Conservation (phyloP, 2,113 vertebrate species). For the Indicator maculatus region DNA sequence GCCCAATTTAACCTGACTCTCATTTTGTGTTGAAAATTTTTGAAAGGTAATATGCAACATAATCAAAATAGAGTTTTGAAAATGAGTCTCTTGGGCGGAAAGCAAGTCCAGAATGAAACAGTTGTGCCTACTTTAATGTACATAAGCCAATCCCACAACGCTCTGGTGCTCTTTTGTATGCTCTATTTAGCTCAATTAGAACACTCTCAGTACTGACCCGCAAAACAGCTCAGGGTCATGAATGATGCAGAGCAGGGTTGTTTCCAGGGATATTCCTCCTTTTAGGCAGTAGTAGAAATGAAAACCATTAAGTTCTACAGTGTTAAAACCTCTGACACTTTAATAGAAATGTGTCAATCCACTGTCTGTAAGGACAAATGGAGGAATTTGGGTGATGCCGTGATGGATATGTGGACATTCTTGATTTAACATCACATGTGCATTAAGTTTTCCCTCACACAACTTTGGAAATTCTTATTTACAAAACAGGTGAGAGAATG, state of each 20-base stretch:
- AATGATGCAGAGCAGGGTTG: slow-evolving; percentile 64
- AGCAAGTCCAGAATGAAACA: slow-evolving; percentile 31
- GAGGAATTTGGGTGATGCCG: not conserved
- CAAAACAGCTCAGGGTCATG: slow-evolving; percentile 57
- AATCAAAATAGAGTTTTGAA: slow-evolving; percentile 22
- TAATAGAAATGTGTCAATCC: not conserved
- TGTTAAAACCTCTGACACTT: not conserved
- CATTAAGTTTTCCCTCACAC: not conserved
- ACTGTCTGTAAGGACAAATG: not conserved
- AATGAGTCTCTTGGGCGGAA: not conserved
- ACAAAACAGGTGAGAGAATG: not conserved
- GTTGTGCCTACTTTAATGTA: slow-evolving; percentile 39
- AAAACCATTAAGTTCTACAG: slow-evolving; percentile 17
- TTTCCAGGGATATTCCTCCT: slow-evolving; percentile 29
- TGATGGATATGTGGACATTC: not conserved
- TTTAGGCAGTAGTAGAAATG: slow-evolving; percentile 27
- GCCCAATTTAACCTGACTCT: not conserved
- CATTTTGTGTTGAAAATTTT: not conserved
- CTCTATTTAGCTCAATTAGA: slow-evolving; percentile 79
- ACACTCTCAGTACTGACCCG: slow-evolving; percentile 63
- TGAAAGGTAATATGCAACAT: not conserved
- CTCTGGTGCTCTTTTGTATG: slow-evolving; percentile 71
- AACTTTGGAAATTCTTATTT: not conserved
- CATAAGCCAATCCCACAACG: slow-evolving; percentile 50
- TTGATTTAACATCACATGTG: not conserved